Evolutionary conservation across 2,797 vertebrate genomes (phyloP), one percentile per base, ranked within the genome.

Genomic region (Antennarius maculatus): DNA sequence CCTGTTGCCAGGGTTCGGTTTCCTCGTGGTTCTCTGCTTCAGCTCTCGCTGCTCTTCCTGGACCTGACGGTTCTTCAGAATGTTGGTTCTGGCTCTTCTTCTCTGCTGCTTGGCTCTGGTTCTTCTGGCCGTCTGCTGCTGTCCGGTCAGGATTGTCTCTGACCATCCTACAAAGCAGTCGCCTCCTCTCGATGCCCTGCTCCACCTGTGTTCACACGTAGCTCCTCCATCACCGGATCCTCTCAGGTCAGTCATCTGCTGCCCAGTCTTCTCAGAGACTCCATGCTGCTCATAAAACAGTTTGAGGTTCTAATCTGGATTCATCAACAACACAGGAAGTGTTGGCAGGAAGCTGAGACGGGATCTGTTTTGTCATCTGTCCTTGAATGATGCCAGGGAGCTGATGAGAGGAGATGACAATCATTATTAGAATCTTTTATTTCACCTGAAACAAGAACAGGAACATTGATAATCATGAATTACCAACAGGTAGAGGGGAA

Each of bases 161-260:
- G 86, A 93, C 88, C 92, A 94, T 93, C 81, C 91, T 92, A 91
- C 54, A 80, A 75, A 31, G 58, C 65, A 69, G 56, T 75, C 57
- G 45, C 75, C 62, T 62, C 62, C 31, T 66, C 78, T 79, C n/a
- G 54, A 52, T 53, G 23, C 0, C 46, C 71, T 69, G 58, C 66
- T 84, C 54, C 67, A 67, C 71, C 54, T 1, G 63, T 51, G 54
- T 49, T 70, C 39, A 37, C 57, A 4, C 15, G 53, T 54, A 82
- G 66, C 51, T 62, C 50, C 73, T 75, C 84, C 84, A 88, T 88
- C 54, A 3, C 15, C 13, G 15, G 17, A 31, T n/a, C 0, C 52
- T 43, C 8, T 18, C 51, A 6, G 34, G 16, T 37, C 0, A 5
- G 5, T 82, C 75, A 84, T 77, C 64, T 65, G 69, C n/a, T 1